Evolutionary conservation across 2,113 vertebrate species (phyloP), one percentile per base, ranked within the genome.

Genomic region (Engraulis encrasicolus): DNA sequence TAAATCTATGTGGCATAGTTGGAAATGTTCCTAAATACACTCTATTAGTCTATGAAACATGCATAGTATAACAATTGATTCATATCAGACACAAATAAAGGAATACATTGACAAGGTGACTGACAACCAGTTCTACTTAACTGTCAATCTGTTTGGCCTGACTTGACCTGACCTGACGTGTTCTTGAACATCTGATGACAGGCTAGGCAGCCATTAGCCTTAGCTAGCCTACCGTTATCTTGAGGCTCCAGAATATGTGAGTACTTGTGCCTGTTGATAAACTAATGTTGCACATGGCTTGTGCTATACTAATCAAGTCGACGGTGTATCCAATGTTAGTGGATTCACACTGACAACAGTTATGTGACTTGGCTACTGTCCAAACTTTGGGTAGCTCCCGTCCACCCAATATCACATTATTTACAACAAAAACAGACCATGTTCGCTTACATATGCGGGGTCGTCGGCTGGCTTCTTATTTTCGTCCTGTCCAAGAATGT

Each of bases 391-490:
- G 3, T 45, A 45, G 40, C 40, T n/a, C n/a, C n/a, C n/a, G n/a
- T n/a, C n/a, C n/a, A n/a, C n/a, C n/a, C 40, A 45, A 9, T 9
- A 45, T 45, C 9, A 45, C 20, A 20, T n/a, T 6, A n/a, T n/a
- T n/a, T 6, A 23, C 20, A 20, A n/a, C 20, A n/a, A 58, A 58
- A 20, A 23, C 19, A 12, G 6, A 27, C 38, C 5, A 27, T 78
- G 5, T 6, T 20, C 20, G 81, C 79, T 52, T 2, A 40, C n/a
- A 91, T 86, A 14, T 31, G 91, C 91, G 90, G 87, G 81, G 0
- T 91, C 87, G 0, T 81, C 81, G 0, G 88, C 82, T 89, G 89
- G 89, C 83, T 91, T 91, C 79, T 89, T 83, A 17, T 92, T 93
- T 78, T 85, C 82, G 80, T 89, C 88, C 36, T 89, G 31, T 12